Base-by-base conservation (phyloP, 2,797 vertebrate species). In the Sebastes matsubarae region DNA sequence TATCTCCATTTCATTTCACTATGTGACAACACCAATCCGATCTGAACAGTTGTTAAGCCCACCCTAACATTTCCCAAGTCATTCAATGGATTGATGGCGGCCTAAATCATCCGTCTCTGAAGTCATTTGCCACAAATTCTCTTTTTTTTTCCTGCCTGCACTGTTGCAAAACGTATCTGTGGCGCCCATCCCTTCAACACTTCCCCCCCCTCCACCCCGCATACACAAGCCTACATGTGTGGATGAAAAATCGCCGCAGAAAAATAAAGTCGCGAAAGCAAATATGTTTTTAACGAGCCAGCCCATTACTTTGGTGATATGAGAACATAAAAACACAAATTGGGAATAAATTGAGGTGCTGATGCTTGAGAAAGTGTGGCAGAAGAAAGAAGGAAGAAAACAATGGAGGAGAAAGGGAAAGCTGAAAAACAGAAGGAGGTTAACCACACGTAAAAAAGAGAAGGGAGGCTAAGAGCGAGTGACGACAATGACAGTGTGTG, bases 231-330 rank as follows among this genome's bases (percentile, higher is more conserved):
- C 74, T 80, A 81, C 72, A 89, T 64, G 84, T 68, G 77, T 71
- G 85, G 84, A 92, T 91, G 89, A 94, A 92, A 95, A 93, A 93
- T 93, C 59, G 84, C 84, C 12, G 83, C 83, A 68, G 85, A 90
- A 86, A 88, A 89, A 93, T 81, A 87, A 94, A 94, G 89, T 92
- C 75, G 75, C 69, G 13, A 76, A 90, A 87, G 93, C 89, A 95
- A 95, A 96, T 95, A 90, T 92, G 87, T 94, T 95, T 96, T 95
- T 95, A 96, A 96, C 82, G 94, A 96, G 94, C 80, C 81, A 88
- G 67, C 87, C 93, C 93, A 96, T 95, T 96, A 95, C 91, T 89
- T 86, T 87, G 85, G 86, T 89, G 92, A 93, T 93, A 90, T 88
- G 92, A 90, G 90, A 92, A 93, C 90, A 88, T 90, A 87, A 90